Evolutionary conservation across 2,113 vertebrate genomes (phyloP).

Genomic region (Poeciliopsis retropinna): DNA sequence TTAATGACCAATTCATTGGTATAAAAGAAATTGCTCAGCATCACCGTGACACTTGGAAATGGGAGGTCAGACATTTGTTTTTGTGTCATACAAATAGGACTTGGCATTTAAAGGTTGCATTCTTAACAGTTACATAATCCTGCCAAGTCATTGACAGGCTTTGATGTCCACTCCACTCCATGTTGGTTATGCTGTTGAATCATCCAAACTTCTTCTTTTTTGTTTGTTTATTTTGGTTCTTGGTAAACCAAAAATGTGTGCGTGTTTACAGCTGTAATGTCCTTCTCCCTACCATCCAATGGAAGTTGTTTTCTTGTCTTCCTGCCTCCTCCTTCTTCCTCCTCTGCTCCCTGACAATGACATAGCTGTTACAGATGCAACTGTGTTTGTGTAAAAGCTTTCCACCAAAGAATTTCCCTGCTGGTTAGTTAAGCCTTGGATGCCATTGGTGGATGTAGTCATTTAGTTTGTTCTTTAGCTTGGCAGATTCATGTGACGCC

Average conservation of each 20-base stretch:
- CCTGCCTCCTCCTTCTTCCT: slow-evolving; percentile 6
- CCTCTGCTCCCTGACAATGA: slow-evolving; percentile 7
- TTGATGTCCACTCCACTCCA: not conserved
- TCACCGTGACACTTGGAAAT: not conserved
- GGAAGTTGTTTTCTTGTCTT: slow-evolving; percentile 30
- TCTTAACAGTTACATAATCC: not conserved
- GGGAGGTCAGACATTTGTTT: not conserved
- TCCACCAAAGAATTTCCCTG: slow-evolving; percentile 30
- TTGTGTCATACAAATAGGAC: not conserved
- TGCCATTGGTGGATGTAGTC: not conserved
- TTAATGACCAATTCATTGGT: not conserved
- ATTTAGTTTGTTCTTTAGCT: not conserved
- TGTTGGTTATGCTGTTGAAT: not conserved
- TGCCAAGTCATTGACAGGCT: not conserved
- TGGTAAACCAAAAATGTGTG: slow-evolving; percentile 1
- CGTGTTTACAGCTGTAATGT: slow-evolving; percentile 15
- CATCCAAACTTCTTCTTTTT: not conserved
- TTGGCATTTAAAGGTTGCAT: not conserved
- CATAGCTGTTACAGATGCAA: slow-evolving; percentile 53
- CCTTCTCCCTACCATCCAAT: slow-evolving; percentile 38
- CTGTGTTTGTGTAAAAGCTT: slow-evolving; percentile 34
- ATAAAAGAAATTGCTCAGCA: not conserved
- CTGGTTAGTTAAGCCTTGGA: slow-evolving; percentile 33
- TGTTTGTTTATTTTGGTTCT: not conserved
- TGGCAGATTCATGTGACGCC: not conserved